A percentile compares a stretch with the other conserved stretches of the same genome.
These are phyloP conservation scores for Mellilla xanthometata DNA, from an alignment of 2,888 invertebrate genomes.

Conservation along the genomic window DNA sequence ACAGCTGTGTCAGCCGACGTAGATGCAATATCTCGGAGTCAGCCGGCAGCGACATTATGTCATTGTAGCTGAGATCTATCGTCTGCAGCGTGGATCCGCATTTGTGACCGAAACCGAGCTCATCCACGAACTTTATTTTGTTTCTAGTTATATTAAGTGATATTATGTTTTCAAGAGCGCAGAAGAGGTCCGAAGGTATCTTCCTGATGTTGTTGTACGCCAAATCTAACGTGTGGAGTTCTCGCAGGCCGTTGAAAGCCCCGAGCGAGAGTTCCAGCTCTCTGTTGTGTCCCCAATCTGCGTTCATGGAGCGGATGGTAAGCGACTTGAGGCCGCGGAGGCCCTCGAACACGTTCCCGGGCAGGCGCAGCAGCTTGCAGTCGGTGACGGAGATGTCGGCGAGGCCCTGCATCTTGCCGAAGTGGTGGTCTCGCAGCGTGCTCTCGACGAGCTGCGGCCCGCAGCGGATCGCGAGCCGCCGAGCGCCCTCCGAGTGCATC, in stretches of 20 bases:
- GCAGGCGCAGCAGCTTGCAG: constrained; percentile 91
- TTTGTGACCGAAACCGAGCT: constrained; percentile 86
- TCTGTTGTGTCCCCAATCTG: constrained; percentile 88
- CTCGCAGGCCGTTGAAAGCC: constrained; percentile 89
- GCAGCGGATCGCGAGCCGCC: constrained; percentile 89
- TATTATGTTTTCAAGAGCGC: constrained; percentile 90
- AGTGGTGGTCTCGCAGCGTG: constrained; percentile 87
- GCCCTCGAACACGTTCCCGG: constrained; percentile 90
- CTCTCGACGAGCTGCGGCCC: constrained; percentile 85
- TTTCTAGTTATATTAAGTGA: constrained; percentile 93
- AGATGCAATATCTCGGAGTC: constrained; percentile 90
- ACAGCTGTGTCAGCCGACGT: constrained; percentile 89
- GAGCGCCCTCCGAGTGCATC: constrained; percentile 87
- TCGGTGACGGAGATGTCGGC: constrained; percentile 89
- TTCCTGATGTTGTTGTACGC: constrained; percentile 91
- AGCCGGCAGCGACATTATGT: constrained; percentile 87
- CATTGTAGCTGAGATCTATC: constrained; percentile 92
- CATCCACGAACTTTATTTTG: constrained; percentile 89
- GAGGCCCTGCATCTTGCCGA: constrained; percentile 88
- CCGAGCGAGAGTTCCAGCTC: constrained; percentile 87
- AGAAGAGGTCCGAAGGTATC: constrained; percentile 90
- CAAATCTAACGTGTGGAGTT: constrained; percentile 90
- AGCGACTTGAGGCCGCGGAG: constrained; percentile 90
- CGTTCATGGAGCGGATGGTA: constrained; percentile 89
- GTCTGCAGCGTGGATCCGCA: constrained; percentile 88